phyloP scores from a whole-genome alignment of 2,888 invertebrate species.

The Hypsopygia costalis region DNA sequence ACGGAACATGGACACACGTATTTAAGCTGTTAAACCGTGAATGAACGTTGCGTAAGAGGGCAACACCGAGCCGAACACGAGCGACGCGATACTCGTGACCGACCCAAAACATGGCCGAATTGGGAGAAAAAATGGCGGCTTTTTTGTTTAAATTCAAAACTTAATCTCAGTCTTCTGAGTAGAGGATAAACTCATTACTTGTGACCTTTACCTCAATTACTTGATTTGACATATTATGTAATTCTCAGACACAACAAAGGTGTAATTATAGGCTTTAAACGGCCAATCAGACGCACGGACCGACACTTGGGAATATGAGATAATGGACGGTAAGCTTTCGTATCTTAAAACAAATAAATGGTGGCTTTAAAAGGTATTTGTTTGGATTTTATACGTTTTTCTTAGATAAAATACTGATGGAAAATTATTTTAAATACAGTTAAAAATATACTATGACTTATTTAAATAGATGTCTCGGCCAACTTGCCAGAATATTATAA shows the following conservation, averaged over 20 bases:
- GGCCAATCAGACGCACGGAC: not conserved
- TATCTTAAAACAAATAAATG: too few relatives aligned
- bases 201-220: constrained; percentile 6
- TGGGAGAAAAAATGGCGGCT: not conserved
- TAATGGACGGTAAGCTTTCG: too few relatives aligned
- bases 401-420: too few relatives aligned
- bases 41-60: constrained; percentile 9
- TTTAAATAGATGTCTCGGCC: too few relatives aligned
- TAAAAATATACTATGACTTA: too few relatives aligned
- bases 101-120: not conserved
- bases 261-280: constrained; percentile 3
- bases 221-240: constrained; percentile 5
- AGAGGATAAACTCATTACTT: constrained; percentile 3
- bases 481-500: too few relatives aligned
- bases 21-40: constrained; percentile 17
- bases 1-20: too few relatives aligned
- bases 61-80: too few relatives aligned
- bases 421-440: too few relatives aligned
- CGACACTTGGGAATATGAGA: too few relatives aligned
- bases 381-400: too few relatives aligned
- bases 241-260: constrained; percentile 1
- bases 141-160: constrained; percentile 1
- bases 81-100: constrained; percentile 5
- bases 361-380: too few relatives aligned
- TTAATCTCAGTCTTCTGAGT: not conserved